These are phyloP conservation scores for Castor canadensis DNA, from an alignment of 2,113 vertebrate genomes.

Conservation along the genomic window DNA sequence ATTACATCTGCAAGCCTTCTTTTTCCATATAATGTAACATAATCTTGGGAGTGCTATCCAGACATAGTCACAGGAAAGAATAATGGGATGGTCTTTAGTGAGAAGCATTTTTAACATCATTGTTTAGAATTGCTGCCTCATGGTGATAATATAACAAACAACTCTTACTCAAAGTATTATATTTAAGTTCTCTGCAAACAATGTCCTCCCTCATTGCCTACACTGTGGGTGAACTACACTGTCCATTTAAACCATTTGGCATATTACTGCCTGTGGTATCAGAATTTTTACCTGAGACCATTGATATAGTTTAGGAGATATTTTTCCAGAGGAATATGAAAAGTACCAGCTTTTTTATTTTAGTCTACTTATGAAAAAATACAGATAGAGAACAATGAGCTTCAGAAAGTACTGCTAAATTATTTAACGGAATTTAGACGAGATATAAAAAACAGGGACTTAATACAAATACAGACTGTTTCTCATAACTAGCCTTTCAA, in stretches of 20 bases:
- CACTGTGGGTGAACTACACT: background rate
- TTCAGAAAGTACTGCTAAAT: background rate
- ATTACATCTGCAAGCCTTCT: background rate
- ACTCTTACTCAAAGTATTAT: background rate
- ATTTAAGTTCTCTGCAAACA: background rate
- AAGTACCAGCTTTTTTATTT: constrained; percentile 3
- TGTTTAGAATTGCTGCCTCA: background rate
- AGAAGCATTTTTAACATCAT: background rate
- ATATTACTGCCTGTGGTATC: background rate
- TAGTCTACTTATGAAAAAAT: constrained; percentile 14
- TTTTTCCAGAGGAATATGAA: background rate
- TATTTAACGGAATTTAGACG: constrained; percentile 36
- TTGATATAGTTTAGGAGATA: background rate
- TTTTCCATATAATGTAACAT: background rate
- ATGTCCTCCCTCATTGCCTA: background rate
- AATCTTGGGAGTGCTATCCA: background rate
- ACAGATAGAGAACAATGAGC: background rate
- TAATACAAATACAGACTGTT: constrained; percentile 26
- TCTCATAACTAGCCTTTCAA: background rate
- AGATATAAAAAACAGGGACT: background rate
- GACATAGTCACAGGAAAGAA: background rate
- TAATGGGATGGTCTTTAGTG: background rate
- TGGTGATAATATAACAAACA: background rate
- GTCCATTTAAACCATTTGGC: background rate
- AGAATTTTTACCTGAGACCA: constrained; percentile 12